Conservation (phyloP, 2,113 vertebrate genomes). For the Tragelaphus strepsiceros region DNA sequence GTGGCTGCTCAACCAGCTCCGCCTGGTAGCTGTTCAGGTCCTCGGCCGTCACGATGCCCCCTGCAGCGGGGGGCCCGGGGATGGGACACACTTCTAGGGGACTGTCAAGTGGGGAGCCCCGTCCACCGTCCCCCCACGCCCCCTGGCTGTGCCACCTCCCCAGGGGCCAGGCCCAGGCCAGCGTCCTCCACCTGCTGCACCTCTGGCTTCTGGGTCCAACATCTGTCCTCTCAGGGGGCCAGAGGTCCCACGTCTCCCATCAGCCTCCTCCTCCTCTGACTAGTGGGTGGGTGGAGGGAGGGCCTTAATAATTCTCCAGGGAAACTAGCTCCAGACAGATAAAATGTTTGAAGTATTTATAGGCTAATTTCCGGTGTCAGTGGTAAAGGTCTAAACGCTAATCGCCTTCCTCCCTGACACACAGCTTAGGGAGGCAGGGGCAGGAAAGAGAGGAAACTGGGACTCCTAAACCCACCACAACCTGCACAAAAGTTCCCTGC, state of each 20-base stretch:
- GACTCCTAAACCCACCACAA: neutral
- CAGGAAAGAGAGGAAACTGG: neutral
- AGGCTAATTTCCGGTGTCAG: neutral
- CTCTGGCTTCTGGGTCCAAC: neutral
- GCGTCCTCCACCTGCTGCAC: neutral
- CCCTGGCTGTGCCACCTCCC: neutral
- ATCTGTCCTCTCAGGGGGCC: neutral
- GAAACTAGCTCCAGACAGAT: neutral
- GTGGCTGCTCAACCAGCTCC: constrained; percentile 82
- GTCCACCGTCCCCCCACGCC: no score
- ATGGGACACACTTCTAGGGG: no score
- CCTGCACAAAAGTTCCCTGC: neutral
- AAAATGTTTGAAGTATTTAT: neutral
- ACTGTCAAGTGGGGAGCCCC: neutral
- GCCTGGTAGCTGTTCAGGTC: constrained; percentile 88
- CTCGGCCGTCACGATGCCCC: constrained; percentile 89
- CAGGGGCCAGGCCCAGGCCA: neutral
- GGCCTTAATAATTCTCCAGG: neutral
- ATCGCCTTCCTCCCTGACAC: neutral
- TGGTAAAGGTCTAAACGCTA: neutral
- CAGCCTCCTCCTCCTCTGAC: neutral
- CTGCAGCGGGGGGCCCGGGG: constrained; percentile 68
- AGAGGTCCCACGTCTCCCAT: neutral
- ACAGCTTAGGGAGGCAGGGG: neutral
- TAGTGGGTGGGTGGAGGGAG: neutral